phyloP scores from a whole-genome alignment of 2,888 invertebrate species.

The Drosophila kuntzei region DNA sequence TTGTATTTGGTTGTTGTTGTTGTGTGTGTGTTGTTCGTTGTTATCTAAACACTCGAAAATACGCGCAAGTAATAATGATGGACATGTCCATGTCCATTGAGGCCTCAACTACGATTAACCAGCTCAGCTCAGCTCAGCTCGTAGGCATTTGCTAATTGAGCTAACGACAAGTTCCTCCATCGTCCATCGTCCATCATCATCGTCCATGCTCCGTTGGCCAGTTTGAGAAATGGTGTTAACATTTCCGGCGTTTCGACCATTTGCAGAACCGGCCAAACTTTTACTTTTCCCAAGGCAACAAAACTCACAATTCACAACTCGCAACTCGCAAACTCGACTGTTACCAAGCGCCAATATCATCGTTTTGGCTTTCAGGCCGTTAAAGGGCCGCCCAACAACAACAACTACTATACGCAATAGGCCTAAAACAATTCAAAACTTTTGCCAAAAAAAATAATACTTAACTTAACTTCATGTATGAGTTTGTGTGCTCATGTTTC shows the following conservation, averaged over 20 bases:
- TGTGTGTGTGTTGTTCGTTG: constrained; percentile 17
- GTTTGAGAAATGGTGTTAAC: constrained; percentile 76
- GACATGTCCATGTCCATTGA: constrained; percentile 58
- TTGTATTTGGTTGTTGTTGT: constrained; percentile 5
- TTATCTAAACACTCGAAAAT: constrained; percentile 58
- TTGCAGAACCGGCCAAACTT: constrained; percentile 69
- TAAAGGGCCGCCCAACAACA: constrained; percentile 56
- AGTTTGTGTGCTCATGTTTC: constrained; percentile 15
- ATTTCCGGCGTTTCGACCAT: constrained; percentile 71
- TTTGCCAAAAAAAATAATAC: constrained; percentile 34
- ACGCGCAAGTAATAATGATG: constrained; percentile 66
- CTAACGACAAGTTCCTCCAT: constrained; percentile 67
- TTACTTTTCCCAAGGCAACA: constrained; percentile 65
- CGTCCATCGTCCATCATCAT: constrained; percentile 30
- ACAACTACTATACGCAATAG: constrained; percentile 20
- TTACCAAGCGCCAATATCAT: constrained; percentile 57
- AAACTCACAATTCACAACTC: no score
- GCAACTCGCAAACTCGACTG: constrained; percentile 8
- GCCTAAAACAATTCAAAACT: constrained; percentile 46
- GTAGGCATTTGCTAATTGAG: constrained; percentile 75
- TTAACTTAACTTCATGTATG: constrained; percentile 15
- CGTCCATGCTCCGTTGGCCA: constrained; percentile 46
- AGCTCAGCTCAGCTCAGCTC: constrained; percentile 48
- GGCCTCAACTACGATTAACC: constrained; percentile 43
- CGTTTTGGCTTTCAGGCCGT: constrained; percentile 39